Evolutionary conservation across 1,140 invertebrate genomes (phyloP).

Genomic region (Trichonephila inaurata): DNA sequence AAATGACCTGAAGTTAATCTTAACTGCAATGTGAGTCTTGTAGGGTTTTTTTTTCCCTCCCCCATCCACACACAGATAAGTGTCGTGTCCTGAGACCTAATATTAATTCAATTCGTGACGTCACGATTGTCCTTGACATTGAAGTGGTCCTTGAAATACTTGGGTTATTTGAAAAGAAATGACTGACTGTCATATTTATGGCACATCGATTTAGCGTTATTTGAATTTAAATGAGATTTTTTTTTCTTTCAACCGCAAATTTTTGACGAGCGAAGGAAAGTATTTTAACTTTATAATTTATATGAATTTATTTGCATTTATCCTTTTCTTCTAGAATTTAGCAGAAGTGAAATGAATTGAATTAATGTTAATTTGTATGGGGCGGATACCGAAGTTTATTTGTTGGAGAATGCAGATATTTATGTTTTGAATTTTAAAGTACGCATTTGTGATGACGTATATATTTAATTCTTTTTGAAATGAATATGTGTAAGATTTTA

Average conservation of each 20-base stretch:
- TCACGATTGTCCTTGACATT: conserved; percentile 37
- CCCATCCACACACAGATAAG: too few species aligned
- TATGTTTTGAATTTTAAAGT: too few species aligned
- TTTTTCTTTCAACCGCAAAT: background rate
- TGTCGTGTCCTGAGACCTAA: background rate
- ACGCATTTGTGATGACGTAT: too few species aligned
- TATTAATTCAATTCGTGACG: background rate
- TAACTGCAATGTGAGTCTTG: too few species aligned
- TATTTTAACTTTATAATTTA: background rate
- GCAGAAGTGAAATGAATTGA: too few species aligned
- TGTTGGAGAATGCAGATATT: too few species aligned
- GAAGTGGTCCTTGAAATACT: background rate
- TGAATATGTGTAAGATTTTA: too few species aligned
- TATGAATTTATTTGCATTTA: background rate
- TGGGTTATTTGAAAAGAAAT: background rate
- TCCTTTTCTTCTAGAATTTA: background rate
- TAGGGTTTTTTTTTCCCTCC: too few species aligned
- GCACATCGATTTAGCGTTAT: background rate
- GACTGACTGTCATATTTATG: background rate
- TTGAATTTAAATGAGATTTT: background rate
- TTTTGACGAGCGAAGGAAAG: background rate
- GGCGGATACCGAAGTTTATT: too few species aligned
- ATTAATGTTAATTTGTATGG: too few species aligned
- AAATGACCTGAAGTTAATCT: background rate
- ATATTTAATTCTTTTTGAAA: too few species aligned